Evolutionary conservation across 2,888 invertebrate genomes (phyloP), one percentile per base, ranked within the genome.

Genomic region (Choristoneura rosaceana): DNA sequence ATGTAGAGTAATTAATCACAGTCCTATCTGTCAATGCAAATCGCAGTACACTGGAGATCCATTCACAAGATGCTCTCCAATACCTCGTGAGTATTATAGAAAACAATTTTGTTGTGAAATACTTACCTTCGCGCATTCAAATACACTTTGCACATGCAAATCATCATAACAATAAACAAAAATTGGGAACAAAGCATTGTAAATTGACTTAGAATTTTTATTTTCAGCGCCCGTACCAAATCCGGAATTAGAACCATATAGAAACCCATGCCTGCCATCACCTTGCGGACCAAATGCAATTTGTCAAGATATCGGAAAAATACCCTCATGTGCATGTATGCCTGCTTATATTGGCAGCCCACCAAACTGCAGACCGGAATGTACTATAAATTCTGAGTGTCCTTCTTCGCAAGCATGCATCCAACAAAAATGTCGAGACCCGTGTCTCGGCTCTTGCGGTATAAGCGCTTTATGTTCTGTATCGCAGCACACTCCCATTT

Each of bases 1-100:
- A 65, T 98, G 98, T 82, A 95, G 96, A 82, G 96, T 97, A 12
- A 95, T 96, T 69, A 97, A 97, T 86, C 97, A 97, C 82, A 97
- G 96, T 84, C 97, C 97, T 9, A 96, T 97, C 80, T 98, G 98
- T 85, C 95, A 95, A 76, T 98, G 97, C 84, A 94, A 95, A 73
- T 80, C 87, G 25, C 93, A 91, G 55, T 95, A 95, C 78, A 96
- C 96, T 50, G 97, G 97, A n/a, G 96, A 97, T 90, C 95, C 96
- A 12, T 96, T 96, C 76, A 91, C 95, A 14, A 92, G 95, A 84
- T 96, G 96, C 80, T 88, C 91, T 76, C 94, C 94, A 15, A 90
- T 94, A 79, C 93, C 90, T 82, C 94, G 95, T 95, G 91, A 92
- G 94, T 87, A 25, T 15, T 58, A 52, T 17, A 17, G 2, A 33